phyloP scores from a whole-genome alignment of 2,888 invertebrate species.

The Rhyacophila evoluta region DNA sequence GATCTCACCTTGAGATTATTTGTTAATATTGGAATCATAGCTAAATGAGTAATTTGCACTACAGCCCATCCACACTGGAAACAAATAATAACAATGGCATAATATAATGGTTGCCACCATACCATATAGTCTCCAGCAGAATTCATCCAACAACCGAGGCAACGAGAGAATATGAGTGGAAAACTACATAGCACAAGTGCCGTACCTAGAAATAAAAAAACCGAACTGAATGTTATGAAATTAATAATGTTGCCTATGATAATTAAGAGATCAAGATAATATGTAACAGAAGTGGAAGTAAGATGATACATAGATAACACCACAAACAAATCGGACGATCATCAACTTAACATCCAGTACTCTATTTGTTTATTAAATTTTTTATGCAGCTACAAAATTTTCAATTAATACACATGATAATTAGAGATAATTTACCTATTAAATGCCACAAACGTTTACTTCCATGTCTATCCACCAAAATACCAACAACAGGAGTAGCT shows the following conservation, averaged over 20 bases:
- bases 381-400: no score
- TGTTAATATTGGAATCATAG: conserved; percentile 88
- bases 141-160: conserved; percentile 70
- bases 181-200: conserved; percentile 79
- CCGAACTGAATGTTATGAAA: background rate
- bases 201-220: conserved; percentile 67
- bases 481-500: conserved; percentile 87
- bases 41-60: conserved; percentile 92
- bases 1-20: conserved; percentile 77
- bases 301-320: no score
- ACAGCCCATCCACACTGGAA: conserved; percentile 96
- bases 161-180: conserved; percentile 81
- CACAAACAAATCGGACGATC: no score
- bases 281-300: no score
- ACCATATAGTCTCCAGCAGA: conserved; percentile 60
- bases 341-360: no score
- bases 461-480: conserved; percentile 83
- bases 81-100: conserved; percentile 73
- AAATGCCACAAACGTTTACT: conserved; percentile 89
- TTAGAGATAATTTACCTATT: conserved; percentile 70
- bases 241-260: background rate
- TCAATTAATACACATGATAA: no score
- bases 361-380: no score
- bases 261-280: no score
- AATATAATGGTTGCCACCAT: conserved; percentile 72